Base-by-base conservation (phyloP, 2,888 invertebrate genomes). In the Gandaritis pyraliata region DNA sequence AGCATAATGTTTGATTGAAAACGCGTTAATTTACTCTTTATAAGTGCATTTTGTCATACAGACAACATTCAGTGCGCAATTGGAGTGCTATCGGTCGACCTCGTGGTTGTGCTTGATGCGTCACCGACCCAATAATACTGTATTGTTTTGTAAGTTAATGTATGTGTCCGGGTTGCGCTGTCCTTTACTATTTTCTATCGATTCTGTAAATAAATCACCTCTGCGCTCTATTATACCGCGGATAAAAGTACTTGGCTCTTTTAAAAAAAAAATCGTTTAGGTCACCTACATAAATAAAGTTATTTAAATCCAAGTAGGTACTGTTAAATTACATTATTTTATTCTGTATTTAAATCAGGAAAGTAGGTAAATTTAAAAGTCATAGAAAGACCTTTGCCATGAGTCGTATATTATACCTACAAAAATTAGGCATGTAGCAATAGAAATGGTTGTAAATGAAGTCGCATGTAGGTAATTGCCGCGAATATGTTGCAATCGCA, bases 161-260 rank as follows among this genome's bases (percentile, higher is more conserved):
- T 74, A 78, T 81, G 80, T 80, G 81, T 83, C 81, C 83, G 80
- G 81, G 81, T 83, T 78, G 69, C 70, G 77, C 70, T 80, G 77
- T 73, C 76, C 75, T 79, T 77, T 76, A 71, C 65, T 75, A 75
- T 15, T 75, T 75, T 76, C 75, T 81, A 78, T 81, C 79, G 80
- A 81, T 78, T 84, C 78, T 78, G 73, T 65, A 69, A 75, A 76
- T 74, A 74, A 62, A 55, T 65, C 58, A 16, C 46, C 58, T 56
- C 61, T 62, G 23, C 3, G 23, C 3, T 23, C 23, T 23, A n/a
- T n/a, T n/a, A n/a, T n/a, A n/a, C n/a, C n/a, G n/a, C n/a, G n/a
- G n/a, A n/a, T n/a, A n/a, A n/a, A n/a, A 4, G 29, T 6, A 29
- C 57, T 68, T 36, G 10, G 61, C 48, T 36, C 48, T 52, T 50